Evolutionary conservation across 1,140 invertebrate genomes (phyloP), one percentile per base, ranked within the genome.

Genomic region (Stegodyphus dumicola): DNA sequence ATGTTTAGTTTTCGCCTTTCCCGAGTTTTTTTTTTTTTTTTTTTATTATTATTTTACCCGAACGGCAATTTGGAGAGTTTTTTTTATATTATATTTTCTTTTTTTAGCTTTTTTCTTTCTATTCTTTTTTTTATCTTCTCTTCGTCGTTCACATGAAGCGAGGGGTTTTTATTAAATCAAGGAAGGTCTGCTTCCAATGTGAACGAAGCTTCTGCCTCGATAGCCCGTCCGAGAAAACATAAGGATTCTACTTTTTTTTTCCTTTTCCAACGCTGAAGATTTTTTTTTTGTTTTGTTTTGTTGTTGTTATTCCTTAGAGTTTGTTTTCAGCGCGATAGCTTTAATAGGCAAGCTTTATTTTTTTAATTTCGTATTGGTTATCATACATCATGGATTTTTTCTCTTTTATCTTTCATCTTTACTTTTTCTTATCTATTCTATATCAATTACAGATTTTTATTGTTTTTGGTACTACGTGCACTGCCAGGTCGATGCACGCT

Each of bases 181-280:
- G 56, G n/a, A 81, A 81, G 70, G 78, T 81, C 78, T 81, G 78
- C 54, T 73, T 49, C 70, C 53, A 17, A 65, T 71, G 69, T 81
- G 69, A 15, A 69, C 52, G 13, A 53, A 67, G 53, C 52, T 81
- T 81, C 69, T 73, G 78, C 69, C 15, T 64, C 18, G 67, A 81
- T 81, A 51, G 78, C 17, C 78, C 78, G 67, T 81, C 78, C 78
- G 70, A 73, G 78, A 81, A 81, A 81, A 81, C 78, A 81, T 71
- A 81, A 71, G 78, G 53, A 11, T 64, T 73, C 69, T 13, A 5
- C n/a, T 7, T 15, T n/a, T 67, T 67, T 67, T 18, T 13, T 6
- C n/a, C n/a, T 18, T 67, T 67, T 17, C n/a, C n/a, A 17, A 7
- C 65, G 13, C 17, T 17, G 65, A 33, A 33, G 33, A 33, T 33